phyloP scores from a whole-genome alignment of 2,113 vertebrate species.

The Polypterus bichir region DNA sequence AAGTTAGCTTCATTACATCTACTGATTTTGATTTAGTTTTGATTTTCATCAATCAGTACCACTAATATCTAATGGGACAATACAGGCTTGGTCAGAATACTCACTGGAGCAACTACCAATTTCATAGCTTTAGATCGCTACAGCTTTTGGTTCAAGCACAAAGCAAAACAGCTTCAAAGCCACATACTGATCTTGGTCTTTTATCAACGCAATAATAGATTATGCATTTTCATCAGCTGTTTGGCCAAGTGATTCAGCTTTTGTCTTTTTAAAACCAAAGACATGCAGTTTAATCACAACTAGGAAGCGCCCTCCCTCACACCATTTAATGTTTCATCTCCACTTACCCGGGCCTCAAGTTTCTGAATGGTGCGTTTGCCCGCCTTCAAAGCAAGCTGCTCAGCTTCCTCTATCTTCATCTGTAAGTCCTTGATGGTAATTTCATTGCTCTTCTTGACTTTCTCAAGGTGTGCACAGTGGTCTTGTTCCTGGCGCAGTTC shows the following conservation, averaged over 20 bases:
- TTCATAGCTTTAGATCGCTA: too few species aligned
- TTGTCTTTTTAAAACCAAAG: background rate
- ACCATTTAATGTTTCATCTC: background rate
- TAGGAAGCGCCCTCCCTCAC: background rate
- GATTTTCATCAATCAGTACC: too few species aligned
- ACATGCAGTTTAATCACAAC: background rate
- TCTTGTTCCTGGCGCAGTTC: slow-evolving; percentile 53
- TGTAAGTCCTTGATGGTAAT: slow-evolving; percentile 47
- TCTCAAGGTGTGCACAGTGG: slow-evolving; percentile 54
- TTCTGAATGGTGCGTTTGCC: slow-evolving; percentile 43
- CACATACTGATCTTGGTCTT: background rate
- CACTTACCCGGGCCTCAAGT: slow-evolving; percentile 44
- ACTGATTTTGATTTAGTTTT: too few species aligned
- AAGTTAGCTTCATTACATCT: too few species aligned
- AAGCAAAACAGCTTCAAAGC: background rate
- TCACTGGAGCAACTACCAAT: too few species aligned
- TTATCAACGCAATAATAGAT: too few species aligned
- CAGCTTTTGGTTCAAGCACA: too few species aligned
- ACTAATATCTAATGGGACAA: too few species aligned
- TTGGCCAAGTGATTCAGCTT: background rate
- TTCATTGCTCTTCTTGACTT: slow-evolving; percentile 58
- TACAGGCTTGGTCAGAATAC: too few species aligned
- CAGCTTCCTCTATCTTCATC: slow-evolving; percentile 47
- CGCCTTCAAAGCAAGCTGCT: slow-evolving; percentile 45
- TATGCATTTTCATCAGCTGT: background rate